Evolutionary conservation across 2,888 invertebrate genomes (phyloP).

Genomic region (Subacronicta megacephala): DNA sequence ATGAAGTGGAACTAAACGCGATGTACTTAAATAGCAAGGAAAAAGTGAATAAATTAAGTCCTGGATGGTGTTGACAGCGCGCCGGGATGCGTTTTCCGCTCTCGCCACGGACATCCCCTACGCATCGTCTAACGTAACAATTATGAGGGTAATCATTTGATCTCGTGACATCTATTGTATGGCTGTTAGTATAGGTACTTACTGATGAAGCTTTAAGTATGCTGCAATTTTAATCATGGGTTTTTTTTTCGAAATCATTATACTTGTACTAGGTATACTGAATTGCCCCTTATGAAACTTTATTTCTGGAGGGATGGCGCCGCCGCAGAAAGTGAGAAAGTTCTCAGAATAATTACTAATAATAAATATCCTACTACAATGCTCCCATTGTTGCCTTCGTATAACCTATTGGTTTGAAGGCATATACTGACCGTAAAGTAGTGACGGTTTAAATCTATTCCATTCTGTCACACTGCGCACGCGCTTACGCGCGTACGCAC

Average conservation of each 20-base stretch:
- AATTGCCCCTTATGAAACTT: too few relatives aligned
- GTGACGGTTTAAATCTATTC: neutral
- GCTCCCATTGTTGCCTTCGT: neutral
- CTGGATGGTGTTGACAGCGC: neutral
- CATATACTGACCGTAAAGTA: neutral
- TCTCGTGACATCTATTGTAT: too few relatives aligned
- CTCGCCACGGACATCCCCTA: neutral
- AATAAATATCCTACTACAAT: neutral
- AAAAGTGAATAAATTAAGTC: conserved; percentile 6
- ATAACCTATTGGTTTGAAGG: neutral
- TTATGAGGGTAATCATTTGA: neutral
- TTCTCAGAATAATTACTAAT: neutral
- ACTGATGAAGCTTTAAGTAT: too few relatives aligned
- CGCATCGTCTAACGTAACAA: neutral
- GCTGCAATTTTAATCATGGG: too few relatives aligned
- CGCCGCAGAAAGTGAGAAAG: neutral
- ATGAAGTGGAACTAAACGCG: conserved; percentile 1
- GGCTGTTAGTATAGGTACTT: too few relatives aligned
- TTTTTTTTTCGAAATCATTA: too few relatives aligned
- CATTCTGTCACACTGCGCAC: too few relatives aligned
- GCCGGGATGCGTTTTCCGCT: neutral
- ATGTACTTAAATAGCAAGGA: conserved; percentile 2
- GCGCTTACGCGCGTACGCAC: too few relatives aligned
- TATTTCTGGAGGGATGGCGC: too few relatives aligned
- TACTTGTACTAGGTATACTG: too few relatives aligned